Conservation (phyloP, 2,113 vertebrate genomes). For the Cromileptes altivelis region DNA sequence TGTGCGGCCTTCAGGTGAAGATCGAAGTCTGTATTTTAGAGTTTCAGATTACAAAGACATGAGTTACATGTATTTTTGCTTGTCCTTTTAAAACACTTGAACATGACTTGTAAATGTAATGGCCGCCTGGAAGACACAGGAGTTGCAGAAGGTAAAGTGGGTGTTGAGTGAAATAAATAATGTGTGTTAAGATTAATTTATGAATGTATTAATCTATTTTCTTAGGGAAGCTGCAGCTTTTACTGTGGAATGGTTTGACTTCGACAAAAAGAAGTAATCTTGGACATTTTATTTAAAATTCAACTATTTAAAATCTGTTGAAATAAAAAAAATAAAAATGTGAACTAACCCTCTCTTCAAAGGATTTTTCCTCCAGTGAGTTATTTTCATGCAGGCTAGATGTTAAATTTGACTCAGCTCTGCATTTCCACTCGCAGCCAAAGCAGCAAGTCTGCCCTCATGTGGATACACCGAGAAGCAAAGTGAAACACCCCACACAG, state of each 20-base stretch:
- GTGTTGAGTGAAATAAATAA: not conserved
- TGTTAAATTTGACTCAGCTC: conserved; percentile 38
- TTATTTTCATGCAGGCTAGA: conserved; percentile 34
- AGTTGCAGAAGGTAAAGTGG: not conserved
- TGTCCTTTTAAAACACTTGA: conserved; percentile 14
- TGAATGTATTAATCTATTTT: not conserved
- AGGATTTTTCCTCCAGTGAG: conserved; percentile 17
- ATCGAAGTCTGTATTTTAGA: not conserved
- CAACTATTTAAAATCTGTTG: not conserved
- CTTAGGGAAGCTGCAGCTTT: not conserved
- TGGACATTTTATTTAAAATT: not conserved
- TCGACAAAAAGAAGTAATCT: not conserved
- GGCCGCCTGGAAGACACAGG: not conserved
- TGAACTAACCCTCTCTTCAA: not conserved
- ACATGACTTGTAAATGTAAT: conserved; percentile 26
- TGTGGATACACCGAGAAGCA: conserved; percentile 74
- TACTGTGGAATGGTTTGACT: not conserved
- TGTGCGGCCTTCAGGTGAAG: conserved; percentile 21
- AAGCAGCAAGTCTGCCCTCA: conserved; percentile 79
- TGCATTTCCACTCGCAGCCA: conserved; percentile 24
- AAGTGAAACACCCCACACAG: conserved; percentile 43
- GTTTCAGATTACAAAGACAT: not conserved
- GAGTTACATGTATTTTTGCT: not conserved
- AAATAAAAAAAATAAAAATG: conserved; percentile 16
- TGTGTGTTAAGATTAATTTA: not conserved